Percentiles rank a stretch among this genome's conserved stretches.
Conservation (phyloP, 1,140 invertebrate genomes). For the Lepidurus packardi region DNA sequence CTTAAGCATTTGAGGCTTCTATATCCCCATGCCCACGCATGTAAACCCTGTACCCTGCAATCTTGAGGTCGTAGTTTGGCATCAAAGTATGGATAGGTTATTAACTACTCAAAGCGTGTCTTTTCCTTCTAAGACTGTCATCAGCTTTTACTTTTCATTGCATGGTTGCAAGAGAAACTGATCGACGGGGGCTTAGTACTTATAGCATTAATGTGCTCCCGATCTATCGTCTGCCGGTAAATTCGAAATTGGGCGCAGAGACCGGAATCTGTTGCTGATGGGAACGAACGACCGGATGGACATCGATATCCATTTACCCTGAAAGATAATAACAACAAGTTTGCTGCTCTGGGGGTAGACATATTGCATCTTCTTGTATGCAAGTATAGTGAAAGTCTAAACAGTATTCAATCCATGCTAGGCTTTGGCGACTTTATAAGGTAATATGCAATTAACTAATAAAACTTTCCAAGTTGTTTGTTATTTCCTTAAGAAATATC, state of each 20-base stretch:
- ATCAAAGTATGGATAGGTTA: neutral
- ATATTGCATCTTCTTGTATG: neutral
- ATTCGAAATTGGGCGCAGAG: neutral
- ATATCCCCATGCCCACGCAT: neutral
- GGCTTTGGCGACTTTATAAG: no score
- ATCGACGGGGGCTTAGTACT: neutral
- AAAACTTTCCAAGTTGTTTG: no score
- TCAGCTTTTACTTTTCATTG: neutral
- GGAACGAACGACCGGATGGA: neutral
- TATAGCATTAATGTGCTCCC: neutral
- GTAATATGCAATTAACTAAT: no score
- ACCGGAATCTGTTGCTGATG: neutral
- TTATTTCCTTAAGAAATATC: no score
- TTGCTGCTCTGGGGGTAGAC: neutral
- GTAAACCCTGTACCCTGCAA: neutral
- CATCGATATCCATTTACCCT: conserved; percentile 4
- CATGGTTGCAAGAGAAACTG: neutral
- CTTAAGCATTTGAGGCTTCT: neutral
- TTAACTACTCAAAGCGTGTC: conserved; percentile 12
- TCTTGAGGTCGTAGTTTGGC: neutral
- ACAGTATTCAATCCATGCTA: no score
- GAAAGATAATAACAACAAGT: neutral
- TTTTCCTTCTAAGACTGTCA: neutral
- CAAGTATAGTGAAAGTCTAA: no score
- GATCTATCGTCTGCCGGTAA: neutral